Evolutionary conservation across 2,113 vertebrate species (phyloP).

Genomic region (Ellobius talpinus): DNA sequence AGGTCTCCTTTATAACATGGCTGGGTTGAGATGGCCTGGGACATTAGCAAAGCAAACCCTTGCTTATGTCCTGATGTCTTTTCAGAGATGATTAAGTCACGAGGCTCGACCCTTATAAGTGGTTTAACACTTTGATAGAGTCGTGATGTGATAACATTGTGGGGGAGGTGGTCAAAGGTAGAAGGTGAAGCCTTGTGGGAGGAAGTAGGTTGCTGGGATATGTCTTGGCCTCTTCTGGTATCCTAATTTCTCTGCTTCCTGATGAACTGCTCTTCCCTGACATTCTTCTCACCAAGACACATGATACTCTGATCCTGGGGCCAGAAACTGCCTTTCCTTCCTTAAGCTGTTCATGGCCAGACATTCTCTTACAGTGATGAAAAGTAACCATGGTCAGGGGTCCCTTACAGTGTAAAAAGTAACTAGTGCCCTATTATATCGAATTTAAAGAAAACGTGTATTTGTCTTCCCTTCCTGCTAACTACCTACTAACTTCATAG

Average conservation of each 20-base stretch:
- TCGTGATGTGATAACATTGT: neutral
- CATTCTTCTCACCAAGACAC: neutral
- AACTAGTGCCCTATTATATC: neutral
- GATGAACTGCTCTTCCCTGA: neutral
- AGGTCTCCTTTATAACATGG: neutral
- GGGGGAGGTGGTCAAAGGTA: neutral
- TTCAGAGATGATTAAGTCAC: neutral
- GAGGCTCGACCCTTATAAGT: neutral
- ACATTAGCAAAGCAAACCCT: neutral
- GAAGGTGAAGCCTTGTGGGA: neutral
- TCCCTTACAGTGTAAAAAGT: too few species aligned
- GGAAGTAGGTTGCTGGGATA: neutral
- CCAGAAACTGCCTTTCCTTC: neutral
- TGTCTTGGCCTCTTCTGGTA: neutral
- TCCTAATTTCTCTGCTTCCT: neutral
- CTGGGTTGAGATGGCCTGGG: neutral
- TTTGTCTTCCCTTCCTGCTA: neutral
- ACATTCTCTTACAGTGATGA: neutral
- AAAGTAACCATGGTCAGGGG: neutral
- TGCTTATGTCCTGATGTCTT: neutral
- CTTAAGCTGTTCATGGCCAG: neutral
- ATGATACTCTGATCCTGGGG: neutral
- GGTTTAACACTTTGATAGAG: neutral
- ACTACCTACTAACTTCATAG: neutral
- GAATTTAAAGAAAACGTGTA: constrained; percentile 35